Evolutionary conservation across 2,888 invertebrate species (phyloP).

Genomic region (Diploptera punctata): DNA sequence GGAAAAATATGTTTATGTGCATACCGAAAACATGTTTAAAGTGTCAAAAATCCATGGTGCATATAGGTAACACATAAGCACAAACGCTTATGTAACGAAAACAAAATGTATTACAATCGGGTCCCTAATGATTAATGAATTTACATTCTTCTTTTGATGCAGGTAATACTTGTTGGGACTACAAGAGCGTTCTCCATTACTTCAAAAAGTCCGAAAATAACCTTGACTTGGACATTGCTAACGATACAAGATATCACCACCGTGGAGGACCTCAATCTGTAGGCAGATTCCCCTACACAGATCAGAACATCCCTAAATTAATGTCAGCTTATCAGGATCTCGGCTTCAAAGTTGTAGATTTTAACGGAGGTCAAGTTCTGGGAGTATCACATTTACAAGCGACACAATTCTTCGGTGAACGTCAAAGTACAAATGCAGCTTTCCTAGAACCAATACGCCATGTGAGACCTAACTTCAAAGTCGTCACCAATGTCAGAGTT

Average conservation of each 20-base stretch:
- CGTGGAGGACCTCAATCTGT: constrained; percentile 69
- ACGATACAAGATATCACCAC: constrained; percentile 64
- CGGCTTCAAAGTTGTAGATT: constrained; percentile 60
- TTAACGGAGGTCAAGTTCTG: constrained; percentile 55
- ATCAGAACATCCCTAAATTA: constrained; percentile 51
- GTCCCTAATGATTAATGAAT: no score
- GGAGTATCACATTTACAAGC: constrained; percentile 68
- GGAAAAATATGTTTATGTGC: no score
- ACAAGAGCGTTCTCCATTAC: constrained; percentile 70
- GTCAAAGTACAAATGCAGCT: constrained; percentile 68
- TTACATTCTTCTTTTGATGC: neutral
- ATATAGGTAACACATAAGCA: no score
- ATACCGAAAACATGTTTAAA: no score
- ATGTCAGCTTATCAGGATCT: constrained; percentile 67
- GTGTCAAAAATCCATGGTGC: no score
- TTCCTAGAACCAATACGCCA: constrained; percentile 70
- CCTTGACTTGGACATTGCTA: constrained; percentile 59
- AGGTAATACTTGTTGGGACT: constrained; percentile 73
- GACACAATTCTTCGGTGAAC: constrained; percentile 65
- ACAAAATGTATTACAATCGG: no score
- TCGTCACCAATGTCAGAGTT: no score
- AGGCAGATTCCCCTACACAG: constrained; percentile 64
- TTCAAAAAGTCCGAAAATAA: constrained; percentile 73
- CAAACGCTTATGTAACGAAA: no score
- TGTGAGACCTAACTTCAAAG: constrained; percentile 56